Conservation (phyloP, 35 echinoderm and acorn worm species). For the Ptychodera flava region DNA sequence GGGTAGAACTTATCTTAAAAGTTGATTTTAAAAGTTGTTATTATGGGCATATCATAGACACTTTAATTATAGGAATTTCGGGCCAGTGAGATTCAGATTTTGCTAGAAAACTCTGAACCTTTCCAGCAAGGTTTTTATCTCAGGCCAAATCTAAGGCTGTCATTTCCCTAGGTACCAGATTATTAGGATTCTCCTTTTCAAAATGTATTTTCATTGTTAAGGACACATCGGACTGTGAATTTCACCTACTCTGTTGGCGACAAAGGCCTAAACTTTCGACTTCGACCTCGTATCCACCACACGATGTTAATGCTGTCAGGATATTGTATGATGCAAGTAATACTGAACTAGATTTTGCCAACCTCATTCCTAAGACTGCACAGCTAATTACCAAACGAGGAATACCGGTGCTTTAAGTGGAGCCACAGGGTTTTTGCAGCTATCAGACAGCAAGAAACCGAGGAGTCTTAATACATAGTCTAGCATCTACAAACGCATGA, state of each 20-base stretch:
- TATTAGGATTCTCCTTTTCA: constrained; percentile 23
- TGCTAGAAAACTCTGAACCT: constrained; percentile 23
- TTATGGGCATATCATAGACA: no score
- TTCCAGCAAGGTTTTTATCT: constrained; percentile 13
- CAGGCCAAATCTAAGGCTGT: neutral
- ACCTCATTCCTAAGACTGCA: constrained; percentile 20
- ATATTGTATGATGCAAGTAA: constrained; percentile 18
- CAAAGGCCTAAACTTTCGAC: constrained; percentile 34
- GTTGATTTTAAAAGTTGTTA: no score
- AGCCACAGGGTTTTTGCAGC: constrained; percentile 23
- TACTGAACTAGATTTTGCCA: neutral
- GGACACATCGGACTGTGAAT: constrained; percentile 20
- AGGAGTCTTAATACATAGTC: neutral
- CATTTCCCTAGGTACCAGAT: constrained; percentile 15
- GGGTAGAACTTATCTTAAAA: no score
- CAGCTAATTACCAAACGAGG: constrained; percentile 25
- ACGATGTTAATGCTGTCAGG: constrained; percentile 33
- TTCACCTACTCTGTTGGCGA: constrained; percentile 33
- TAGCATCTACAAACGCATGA: no score
- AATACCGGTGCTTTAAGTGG: constrained; percentile 23
- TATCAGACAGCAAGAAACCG: neutral
- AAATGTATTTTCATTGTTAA: constrained; percentile 25
- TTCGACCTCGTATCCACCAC: no score
- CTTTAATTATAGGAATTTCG: no score
- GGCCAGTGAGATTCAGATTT: constrained; percentile 10